phyloP scores from a whole-genome alignment of 2,888 invertebrate species.

The Teleogryllus oceanicus region DNA sequence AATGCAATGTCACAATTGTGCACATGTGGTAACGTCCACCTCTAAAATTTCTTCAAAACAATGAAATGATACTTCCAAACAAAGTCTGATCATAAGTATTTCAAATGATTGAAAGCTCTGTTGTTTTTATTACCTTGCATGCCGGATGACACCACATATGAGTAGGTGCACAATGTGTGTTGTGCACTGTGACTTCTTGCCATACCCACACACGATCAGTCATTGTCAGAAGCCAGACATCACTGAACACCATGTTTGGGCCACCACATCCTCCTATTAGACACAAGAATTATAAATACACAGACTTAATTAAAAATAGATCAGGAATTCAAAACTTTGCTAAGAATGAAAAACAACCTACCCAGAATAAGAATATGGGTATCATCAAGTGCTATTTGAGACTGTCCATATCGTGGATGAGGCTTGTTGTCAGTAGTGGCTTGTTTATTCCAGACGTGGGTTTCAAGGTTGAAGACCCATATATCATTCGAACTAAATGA shows the following conservation, averaged over 20 bases:
- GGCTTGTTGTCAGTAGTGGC: slow-evolving; percentile 67
- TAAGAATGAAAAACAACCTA: slow-evolving; percentile 36
- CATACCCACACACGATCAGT: slow-evolving; percentile 65
- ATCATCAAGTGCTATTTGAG: slow-evolving; percentile 78
- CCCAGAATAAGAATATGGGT: slow-evolving; percentile 74
- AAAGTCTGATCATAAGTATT: too few relatives aligned
- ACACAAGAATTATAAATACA: background rate
- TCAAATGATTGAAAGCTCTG: too few relatives aligned
- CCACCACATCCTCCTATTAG: slow-evolving; percentile 75
- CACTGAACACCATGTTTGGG: slow-evolving; percentile 78
- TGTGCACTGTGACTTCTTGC: slow-evolving; percentile 70
- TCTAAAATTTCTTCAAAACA: too few relatives aligned
- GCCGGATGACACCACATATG: slow-evolving; percentile 94
- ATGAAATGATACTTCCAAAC: too few relatives aligned
- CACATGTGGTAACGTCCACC: too few relatives aligned
- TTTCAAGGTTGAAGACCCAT: slow-evolving; percentile 80
- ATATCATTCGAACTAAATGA: slow-evolving; percentile 69
- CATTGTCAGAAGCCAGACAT: slow-evolving; percentile 87
- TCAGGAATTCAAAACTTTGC: too few relatives aligned
- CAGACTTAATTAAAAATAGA: too few relatives aligned
- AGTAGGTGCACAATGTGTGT: slow-evolving; percentile 75
- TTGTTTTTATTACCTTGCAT: slow-evolving; percentile 58
- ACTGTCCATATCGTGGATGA: slow-evolving; percentile 85
- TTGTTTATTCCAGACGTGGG: slow-evolving; percentile 74
- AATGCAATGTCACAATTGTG: too few relatives aligned